A percentile compares a stretch with the other conserved stretches of the same genome.
These are phyloP conservation scores for Mesochorus sp. DNA, from an alignment of 2,888 invertebrate genomes.

Conservation along the genomic window DNA sequence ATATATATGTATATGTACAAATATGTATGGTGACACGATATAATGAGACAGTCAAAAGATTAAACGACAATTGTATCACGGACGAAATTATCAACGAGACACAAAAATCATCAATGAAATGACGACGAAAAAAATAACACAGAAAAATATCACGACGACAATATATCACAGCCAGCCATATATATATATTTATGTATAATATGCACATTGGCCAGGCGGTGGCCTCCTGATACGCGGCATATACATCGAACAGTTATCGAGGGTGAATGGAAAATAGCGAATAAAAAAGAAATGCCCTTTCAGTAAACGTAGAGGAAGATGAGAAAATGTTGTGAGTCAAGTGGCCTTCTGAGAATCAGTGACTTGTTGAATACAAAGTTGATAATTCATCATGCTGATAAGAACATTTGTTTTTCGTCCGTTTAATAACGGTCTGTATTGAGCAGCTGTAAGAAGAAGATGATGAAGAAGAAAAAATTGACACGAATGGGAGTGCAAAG, in stretches of 20 bases:
- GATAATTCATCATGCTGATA: constrained; percentile 44
- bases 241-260: constrained; percentile 39
- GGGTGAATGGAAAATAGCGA: constrained; percentile 32
- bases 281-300: constrained; percentile 8
- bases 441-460: no score
- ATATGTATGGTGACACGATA: no score
- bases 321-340: constrained; percentile 27
- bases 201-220: constrained; percentile 58
- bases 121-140: no score
- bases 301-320: not conserved
- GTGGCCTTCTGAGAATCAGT: constrained; percentile 59
- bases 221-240: constrained; percentile 46
- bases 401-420: constrained; percentile 37
- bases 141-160: no score
- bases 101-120: no score
- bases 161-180: no score
- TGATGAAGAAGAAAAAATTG: constrained; percentile 23
- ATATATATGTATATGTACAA: no score
- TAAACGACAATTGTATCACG: no score
- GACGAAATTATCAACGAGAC: no score
- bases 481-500: not conserved
- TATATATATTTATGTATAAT: constrained; percentile 1
- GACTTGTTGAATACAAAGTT: constrained; percentile 2
- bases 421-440: constrained; percentile 33
- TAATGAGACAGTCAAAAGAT: no score